These are phyloP conservation scores for Drosophila repleta DNA, from an alignment of 1,140 invertebrate species.

Conservation along the genomic window DNA sequence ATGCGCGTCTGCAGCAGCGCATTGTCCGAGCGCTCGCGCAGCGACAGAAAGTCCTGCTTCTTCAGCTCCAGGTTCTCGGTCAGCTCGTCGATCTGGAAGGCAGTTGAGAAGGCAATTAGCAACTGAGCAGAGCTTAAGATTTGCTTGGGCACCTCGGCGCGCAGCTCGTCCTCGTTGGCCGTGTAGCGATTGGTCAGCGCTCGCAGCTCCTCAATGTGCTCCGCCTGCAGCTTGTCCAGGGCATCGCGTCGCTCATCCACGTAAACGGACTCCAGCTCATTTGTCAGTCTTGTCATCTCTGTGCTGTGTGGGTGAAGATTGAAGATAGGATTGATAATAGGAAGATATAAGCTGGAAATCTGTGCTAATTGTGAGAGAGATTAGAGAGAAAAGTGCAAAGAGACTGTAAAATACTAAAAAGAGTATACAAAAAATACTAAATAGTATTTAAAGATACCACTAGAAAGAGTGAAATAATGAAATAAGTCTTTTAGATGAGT, in stretches of 20 bases:
- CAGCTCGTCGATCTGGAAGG: constrained; percentile 85
- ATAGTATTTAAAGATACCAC: too few species aligned
- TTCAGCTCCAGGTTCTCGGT: constrained; percentile 85
- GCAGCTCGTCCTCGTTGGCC: constrained; percentile 85
- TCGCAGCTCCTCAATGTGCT: constrained; percentile 85
- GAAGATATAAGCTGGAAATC: too few species aligned
- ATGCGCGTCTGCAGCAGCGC: constrained; percentile 80
- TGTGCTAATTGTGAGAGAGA: too few species aligned
- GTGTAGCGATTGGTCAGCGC: constrained; percentile 85
- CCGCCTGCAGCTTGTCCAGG: constrained; percentile 84
- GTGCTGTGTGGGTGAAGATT: constrained; percentile 72
- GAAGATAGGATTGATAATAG: too few species aligned
- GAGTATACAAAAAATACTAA: not conserved
- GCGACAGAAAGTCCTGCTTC: constrained; percentile 84
- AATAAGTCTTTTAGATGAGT: too few species aligned
- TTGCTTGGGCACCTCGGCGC: constrained; percentile 84
- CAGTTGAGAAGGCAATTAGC: not conserved
- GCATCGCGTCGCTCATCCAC: constrained; percentile 86
- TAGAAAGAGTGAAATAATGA: too few species aligned
- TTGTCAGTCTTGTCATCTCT: constrained; percentile 86
- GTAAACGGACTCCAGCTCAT: constrained; percentile 86
- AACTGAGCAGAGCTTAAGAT: too few species aligned
- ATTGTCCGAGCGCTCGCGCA: constrained; percentile 77
- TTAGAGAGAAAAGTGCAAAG: too few species aligned
- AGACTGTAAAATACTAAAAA: too few species aligned